Percentiles rank a stretch among this genome's conserved stretches.
These are phyloP conservation scores for Carabus problematicus DNA, from an alignment of 2,888 invertebrate species.

Conservation along the genomic window DNA sequence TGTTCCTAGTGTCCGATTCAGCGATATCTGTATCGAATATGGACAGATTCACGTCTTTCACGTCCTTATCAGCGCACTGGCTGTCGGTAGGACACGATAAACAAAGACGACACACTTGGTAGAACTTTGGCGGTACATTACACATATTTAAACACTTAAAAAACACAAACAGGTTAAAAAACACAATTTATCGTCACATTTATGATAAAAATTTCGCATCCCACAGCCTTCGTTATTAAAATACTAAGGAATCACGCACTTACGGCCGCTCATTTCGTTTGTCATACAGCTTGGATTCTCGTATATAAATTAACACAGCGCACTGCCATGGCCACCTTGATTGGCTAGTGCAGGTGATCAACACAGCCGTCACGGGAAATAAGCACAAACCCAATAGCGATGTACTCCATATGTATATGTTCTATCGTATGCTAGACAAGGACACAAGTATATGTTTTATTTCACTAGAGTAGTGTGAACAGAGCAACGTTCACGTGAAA, in stretches of 20 bases:
- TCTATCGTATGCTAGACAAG: too few relatives aligned
- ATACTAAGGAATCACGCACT: slow-evolving; percentile 52
- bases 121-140: slow-evolving; percentile 90
- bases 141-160: slow-evolving; percentile 58
- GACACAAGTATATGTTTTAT: too few relatives aligned
- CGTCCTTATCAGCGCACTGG: slow-evolving; percentile 65
- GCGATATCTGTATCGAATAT: slow-evolving; percentile 78
- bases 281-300: slow-evolving; percentile 50
- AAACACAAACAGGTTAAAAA: slow-evolving; percentile 57
- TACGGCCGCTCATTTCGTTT: slow-evolving; percentile 53
- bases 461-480: too few relatives aligned
- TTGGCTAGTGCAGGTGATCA: slow-evolving; percentile 53
- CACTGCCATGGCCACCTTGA: slow-evolving; percentile 59
- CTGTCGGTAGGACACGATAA: slow-evolving; percentile 69
- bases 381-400: slow-evolving; percentile 12
- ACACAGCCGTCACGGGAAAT: slow-evolving; percentile 31
- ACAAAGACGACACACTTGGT: slow-evolving; percentile 93
- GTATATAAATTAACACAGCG: slow-evolving; percentile 58
- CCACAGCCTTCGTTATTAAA: slow-evolving; percentile 55
- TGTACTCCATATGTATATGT: too few relatives aligned
- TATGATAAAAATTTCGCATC: slow-evolving; percentile 53
- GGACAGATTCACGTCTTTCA: slow-evolving; percentile 77
- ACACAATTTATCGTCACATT: slow-evolving; percentile 53
- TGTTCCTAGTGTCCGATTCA: slow-evolving; percentile 62
- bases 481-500: too few relatives aligned